These are phyloP conservation scores for Formica exsecta DNA, from an alignment of 1,140 invertebrate species.

Conservation along the genomic window DNA sequence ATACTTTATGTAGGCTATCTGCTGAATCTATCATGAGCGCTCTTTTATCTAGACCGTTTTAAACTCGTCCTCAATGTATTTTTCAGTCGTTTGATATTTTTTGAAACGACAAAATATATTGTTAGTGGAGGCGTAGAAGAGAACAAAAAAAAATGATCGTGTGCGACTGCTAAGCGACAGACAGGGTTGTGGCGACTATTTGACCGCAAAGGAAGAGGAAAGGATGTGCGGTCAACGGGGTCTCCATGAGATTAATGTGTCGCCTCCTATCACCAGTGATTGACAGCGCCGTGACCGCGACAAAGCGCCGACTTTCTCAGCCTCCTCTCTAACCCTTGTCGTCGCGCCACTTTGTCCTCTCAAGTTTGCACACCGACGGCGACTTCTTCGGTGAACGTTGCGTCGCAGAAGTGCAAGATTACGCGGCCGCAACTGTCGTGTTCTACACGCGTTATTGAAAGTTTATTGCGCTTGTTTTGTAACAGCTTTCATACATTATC, in stretches of 20 bases:
- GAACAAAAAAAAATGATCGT: constrained; percentile 1
- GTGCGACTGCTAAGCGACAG: constrained; percentile 43
- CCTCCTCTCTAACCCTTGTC: constrained; percentile 69
- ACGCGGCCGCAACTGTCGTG: constrained; percentile 45
- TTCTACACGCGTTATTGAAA: constrained; percentile 40
- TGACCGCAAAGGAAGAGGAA: constrained; percentile 79
- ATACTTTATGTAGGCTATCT: background rate
- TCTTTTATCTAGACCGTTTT: background rate
- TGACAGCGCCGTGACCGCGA: constrained; percentile 85
- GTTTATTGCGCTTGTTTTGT: constrained; percentile 27
- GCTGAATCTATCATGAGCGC: background rate
- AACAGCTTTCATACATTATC: background rate
- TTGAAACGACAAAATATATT: constrained; percentile 28
- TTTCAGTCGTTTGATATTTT: background rate
- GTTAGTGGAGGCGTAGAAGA: background rate
- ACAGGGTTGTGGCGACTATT: constrained; percentile 77
- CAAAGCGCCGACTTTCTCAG: constrained; percentile 84
- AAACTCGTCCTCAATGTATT: background rate
- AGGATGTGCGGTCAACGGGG: constrained; percentile 80
- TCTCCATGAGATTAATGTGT: constrained; percentile 85
- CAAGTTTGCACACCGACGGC: constrained; percentile 32
- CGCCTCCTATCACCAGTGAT: constrained; percentile 85
- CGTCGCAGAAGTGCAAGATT: constrained; percentile 39
- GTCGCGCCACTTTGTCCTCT: constrained; percentile 15
- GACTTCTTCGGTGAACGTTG: constrained; percentile 12